Conservation (phyloP, 2,888 invertebrate genomes). For the Allygus modestus region DNA sequence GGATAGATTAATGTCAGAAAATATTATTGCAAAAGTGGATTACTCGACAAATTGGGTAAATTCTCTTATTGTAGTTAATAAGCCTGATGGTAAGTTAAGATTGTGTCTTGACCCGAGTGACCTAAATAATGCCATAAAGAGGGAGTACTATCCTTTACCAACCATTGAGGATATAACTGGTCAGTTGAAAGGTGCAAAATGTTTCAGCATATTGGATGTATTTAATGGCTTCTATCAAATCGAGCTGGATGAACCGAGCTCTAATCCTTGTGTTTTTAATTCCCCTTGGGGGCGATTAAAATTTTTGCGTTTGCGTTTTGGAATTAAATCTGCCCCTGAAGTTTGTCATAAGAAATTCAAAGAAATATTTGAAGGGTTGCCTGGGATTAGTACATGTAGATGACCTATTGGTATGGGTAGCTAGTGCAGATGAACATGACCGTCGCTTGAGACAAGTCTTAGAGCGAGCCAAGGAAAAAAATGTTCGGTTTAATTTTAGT, state of each 20-base stretch:
- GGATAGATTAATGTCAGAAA: background rate
- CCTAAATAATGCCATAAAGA: constrained; percentile 1
- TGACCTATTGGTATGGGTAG: constrained; percentile 20
- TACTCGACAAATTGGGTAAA: constrained; percentile 26
- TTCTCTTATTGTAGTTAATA: constrained; percentile 15
- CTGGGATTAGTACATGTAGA: constrained; percentile 4
- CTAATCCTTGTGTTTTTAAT: constrained; percentile 1
- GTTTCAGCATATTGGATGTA: background rate
- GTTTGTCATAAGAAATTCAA: background rate
- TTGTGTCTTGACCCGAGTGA: background rate
- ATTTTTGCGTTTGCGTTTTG: constrained; percentile 8
- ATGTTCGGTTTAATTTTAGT: background rate
- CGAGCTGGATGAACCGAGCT: background rate
- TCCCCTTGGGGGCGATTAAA: constrained; percentile 10
- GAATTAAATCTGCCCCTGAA: constrained; percentile 1
- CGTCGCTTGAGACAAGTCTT: constrained; percentile 14
- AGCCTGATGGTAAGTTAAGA: constrained; percentile 30
- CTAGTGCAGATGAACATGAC: background rate
- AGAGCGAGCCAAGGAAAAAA: constrained; percentile 10
- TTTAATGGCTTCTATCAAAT: background rate
- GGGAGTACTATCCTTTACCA: constrained; percentile 28
- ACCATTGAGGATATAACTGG: constrained; percentile 23
- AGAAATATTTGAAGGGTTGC: background rate
- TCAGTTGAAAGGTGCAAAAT: constrained; percentile 29
- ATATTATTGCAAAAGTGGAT: constrained; percentile 16